phyloP scores from a whole-genome alignment of 2,888 invertebrate genomes.

The Anorthoa munda region DNA sequence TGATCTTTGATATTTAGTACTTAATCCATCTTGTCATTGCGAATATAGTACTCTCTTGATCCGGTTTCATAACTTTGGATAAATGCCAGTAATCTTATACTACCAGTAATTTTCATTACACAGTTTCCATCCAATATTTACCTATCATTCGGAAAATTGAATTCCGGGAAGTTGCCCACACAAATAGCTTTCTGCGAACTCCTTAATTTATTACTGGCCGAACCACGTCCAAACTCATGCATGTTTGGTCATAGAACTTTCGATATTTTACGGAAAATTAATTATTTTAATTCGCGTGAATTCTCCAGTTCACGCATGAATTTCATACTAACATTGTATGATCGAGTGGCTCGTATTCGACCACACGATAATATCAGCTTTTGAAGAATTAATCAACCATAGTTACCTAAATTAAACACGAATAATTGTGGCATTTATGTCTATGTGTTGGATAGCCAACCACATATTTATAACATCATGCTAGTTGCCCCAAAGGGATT shows the following conservation, averaged over 20 bases:
- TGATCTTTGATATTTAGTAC: not conserved
- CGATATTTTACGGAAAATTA: conserved; percentile 34
- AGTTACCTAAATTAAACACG: not conserved
- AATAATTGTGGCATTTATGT: not conserved
- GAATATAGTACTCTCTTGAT: not conserved
- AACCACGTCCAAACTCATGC: not conserved
- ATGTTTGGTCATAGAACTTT: conserved; percentile 4
- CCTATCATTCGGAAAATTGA: not conserved
- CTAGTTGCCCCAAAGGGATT: no score
- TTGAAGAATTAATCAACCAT: not conserved
- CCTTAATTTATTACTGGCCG: not conserved
- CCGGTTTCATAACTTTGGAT: not conserved
- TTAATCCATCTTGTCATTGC: not conserved
- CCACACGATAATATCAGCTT: not conserved
- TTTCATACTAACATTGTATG: not conserved
- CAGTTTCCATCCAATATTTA: not conserved
- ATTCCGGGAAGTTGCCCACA: not conserved
- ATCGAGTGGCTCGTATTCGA: not conserved
- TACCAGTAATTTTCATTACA: not conserved
- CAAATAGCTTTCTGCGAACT: not conserved
- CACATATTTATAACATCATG: no score
- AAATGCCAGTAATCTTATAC: not conserved
- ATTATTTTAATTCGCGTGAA: conserved; percentile 13
- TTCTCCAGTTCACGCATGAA: not conserved
- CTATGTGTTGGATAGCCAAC: not conserved